Evolutionary conservation across 2,888 invertebrate genomes (phyloP).

Genomic region (Ceramica pisi): DNA sequence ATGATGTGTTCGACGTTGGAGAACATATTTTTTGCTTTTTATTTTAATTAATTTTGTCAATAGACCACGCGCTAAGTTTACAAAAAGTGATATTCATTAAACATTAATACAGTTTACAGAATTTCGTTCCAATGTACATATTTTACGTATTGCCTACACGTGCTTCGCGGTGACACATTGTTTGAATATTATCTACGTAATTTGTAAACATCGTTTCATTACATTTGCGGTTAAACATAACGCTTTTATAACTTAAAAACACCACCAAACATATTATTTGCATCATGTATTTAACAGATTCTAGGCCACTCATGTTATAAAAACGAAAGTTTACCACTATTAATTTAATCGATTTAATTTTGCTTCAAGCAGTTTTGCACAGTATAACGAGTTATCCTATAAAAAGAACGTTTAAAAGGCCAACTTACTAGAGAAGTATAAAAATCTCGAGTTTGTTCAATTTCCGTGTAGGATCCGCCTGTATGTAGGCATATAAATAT

Average conservation of each 20-base stretch:
- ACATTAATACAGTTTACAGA: not conserved
- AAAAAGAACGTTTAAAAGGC: conserved; percentile 38
- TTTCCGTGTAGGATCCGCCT: conserved; percentile 27
- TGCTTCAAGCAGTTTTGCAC: conserved; percentile 22
- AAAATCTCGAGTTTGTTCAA: conserved; percentile 7
- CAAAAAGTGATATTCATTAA: conserved; percentile 15
- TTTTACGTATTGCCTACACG: conserved; percentile 27
- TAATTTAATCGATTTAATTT: conserved; percentile 24
- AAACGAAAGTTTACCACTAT: conserved; percentile 32
- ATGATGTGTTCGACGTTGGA: not conserved
- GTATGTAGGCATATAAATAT: conserved; percentile 12
- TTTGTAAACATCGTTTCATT: conserved; percentile 39
- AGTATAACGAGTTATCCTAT: conserved; percentile 20
- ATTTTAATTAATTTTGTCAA: conserved; percentile 22
- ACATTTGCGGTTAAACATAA: conserved; percentile 16
- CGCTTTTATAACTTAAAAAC: not conserved
- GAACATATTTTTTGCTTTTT: conserved; percentile 3
- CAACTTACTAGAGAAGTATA: conserved; percentile 14
- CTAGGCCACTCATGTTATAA: conserved; percentile 32
- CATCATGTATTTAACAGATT: conserved; percentile 26
- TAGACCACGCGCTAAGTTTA: conserved; percentile 1
- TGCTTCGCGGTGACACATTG: conserved; percentile 28
- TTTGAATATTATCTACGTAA: conserved; percentile 26
- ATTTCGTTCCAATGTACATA: conserved; percentile 22
- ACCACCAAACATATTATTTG: not conserved